Evolutionary conservation across 1,140 invertebrate genomes (phyloP).

Genomic region (Meloidogyne floridensis): DNA sequence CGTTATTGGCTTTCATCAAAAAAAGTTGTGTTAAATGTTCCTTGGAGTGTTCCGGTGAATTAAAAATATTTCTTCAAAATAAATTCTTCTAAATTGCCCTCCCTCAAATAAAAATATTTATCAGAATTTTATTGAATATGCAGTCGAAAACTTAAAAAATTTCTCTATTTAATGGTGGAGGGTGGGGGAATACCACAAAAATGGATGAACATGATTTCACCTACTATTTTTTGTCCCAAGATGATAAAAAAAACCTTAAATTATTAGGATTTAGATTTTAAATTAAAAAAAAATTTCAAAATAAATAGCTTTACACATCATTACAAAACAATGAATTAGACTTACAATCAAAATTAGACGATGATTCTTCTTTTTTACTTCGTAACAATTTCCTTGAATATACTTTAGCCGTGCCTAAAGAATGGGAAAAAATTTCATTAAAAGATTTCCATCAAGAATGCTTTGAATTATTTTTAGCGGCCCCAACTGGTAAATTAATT

Average conservation of each 20-base stretch:
- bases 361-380: slow-evolving; percentile 42
- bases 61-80: too few species aligned
- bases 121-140: too few species aligned
- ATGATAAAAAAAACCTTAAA: too few species aligned
- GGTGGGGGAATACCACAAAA: too few species aligned
- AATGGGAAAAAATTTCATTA: slow-evolving; percentile 9
- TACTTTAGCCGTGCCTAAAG: slow-evolving; percentile 15
- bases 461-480: slow-evolving; percentile 22
- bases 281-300: neutral
- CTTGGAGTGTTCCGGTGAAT: slow-evolving; percentile 32
- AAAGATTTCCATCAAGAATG: slow-evolving; percentile 33
- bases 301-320: slow-evolving; percentile 37
- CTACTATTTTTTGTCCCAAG: too few species aligned
- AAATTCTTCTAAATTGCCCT: too few species aligned
- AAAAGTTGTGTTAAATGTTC: slow-evolving; percentile 38
- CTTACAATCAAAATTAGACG: slow-evolving; percentile 34
- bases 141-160: too few species aligned
- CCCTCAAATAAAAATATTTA: too few species aligned
- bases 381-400: slow-evolving; percentile 28
- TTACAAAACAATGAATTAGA: slow-evolving; percentile 35
- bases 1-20: slow-evolving; percentile 55
- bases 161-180: too few species aligned
- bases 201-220: too few species aligned
- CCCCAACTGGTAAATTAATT: slow-evolving; percentile 8
- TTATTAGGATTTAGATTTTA: too few species aligned